phyloP scores from a whole-genome alignment of 1,140 invertebrate genomes.

The Bicyclus anynana region DNA sequence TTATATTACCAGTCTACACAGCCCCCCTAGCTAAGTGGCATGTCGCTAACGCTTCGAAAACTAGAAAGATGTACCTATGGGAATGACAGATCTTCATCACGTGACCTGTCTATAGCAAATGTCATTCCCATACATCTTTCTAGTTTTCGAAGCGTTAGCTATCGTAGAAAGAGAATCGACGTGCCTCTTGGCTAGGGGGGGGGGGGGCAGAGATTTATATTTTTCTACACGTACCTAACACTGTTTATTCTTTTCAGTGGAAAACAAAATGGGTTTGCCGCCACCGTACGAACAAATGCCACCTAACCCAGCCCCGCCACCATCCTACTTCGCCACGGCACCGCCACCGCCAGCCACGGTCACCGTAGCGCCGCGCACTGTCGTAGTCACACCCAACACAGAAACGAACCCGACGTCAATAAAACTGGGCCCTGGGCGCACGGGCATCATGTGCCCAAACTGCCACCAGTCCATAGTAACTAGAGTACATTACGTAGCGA shows the following conservation, averaged over 20 bases:
- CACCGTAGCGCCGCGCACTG: conserved; percentile 39
- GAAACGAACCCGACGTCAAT: conserved; percentile 22
- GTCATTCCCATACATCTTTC: too few relatives aligned
- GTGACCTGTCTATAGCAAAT: too few relatives aligned
- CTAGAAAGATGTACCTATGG: too few relatives aligned
- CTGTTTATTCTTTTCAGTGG: conserved; percentile 53
- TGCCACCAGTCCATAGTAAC: conserved; percentile 63
- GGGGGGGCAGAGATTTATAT: too few relatives aligned
- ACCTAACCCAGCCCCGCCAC: conserved; percentile 57
- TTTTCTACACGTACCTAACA: too few relatives aligned
- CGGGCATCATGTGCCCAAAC: conserved; percentile 53
- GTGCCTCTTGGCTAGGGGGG: too few relatives aligned
- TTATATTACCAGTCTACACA: too few relatives aligned
- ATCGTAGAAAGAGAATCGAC: too few relatives aligned
- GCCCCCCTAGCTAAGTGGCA: too few relatives aligned
- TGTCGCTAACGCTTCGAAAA: too few relatives aligned
- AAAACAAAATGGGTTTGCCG: conserved; percentile 68
- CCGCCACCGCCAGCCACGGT: conserved; percentile 38
- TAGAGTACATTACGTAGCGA: conserved; percentile 57
- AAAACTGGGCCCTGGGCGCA: conserved; percentile 59
- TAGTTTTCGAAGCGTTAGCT: too few relatives aligned
- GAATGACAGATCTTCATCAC: too few relatives aligned
- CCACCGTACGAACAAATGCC: conserved; percentile 55
- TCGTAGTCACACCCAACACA: conserved; percentile 42
- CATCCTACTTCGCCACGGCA: conserved; percentile 59